phyloP scores from a whole-genome alignment of 2,797 vertebrate species.

The Lithobates sylvaticus region DNA sequence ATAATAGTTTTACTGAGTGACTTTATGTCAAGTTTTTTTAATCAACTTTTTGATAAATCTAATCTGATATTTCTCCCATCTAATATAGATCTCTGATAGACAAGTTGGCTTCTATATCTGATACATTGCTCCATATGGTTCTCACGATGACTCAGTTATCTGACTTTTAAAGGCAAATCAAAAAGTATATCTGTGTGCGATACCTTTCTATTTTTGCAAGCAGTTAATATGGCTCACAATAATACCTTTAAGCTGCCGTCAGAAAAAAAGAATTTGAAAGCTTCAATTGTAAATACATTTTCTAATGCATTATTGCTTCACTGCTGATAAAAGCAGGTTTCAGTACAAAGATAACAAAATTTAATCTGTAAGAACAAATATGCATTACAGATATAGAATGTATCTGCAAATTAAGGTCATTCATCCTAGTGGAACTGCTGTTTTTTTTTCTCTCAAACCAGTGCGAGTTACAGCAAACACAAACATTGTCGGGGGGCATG shows the following conservation, averaged over 20 bases:
- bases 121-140: slow-evolving; percentile 19
- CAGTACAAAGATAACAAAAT: neutral
- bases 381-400: neutral
- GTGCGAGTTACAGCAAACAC: too few species aligned
- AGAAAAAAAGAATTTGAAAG: neutral
- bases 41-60: neutral
- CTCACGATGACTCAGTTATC: slow-evolving; percentile 1
- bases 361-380: neutral
- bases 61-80: neutral
- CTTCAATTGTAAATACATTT: slow-evolving; percentile 15
- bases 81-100: neutral
- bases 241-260: neutral
- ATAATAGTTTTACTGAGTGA: too few species aligned
- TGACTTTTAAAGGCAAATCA: neutral
- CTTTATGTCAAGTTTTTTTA: too few species aligned
- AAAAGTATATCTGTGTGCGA: neutral
- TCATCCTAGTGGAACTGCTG: neutral
- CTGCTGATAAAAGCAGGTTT: neutral
- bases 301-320: slow-evolving; percentile 21
- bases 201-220: slow-evolving; percentile 8
- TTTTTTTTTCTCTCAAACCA: too few species aligned
- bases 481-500: too few species aligned
- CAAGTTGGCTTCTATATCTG: neutral
- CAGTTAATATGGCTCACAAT: slow-evolving; percentile 6
- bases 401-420: neutral